Evolutionary conservation across 2,113 vertebrate genomes (phyloP).

Genomic region (Ameiurus melas): DNA sequence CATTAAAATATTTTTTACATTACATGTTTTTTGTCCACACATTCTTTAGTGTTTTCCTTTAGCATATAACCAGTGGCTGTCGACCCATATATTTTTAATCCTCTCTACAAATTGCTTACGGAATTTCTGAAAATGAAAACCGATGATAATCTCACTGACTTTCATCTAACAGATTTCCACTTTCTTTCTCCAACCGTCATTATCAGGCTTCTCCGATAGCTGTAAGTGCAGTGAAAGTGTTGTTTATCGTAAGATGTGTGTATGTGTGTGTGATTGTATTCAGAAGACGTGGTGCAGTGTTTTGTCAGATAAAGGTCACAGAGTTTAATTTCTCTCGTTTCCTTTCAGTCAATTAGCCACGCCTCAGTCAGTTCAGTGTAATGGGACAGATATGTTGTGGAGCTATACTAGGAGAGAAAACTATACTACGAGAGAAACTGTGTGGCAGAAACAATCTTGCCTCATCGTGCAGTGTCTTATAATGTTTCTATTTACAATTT

Average conservation of each 20-base stretch:
- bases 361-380: constrained; percentile 19
- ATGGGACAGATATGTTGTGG: constrained; percentile 27
- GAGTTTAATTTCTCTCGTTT: constrained; percentile 38
- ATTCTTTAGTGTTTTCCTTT: background rate
- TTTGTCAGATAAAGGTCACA: constrained; percentile 49
- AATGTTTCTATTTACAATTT: background rate
- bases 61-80: background rate
- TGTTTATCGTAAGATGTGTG: background rate
- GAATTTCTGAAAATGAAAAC: background rate
- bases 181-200: no score
- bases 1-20: background rate
- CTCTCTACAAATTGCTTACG: background rate
- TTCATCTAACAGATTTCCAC: background rate
- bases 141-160: background rate
- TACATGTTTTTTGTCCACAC: background rate
- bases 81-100: background rate
- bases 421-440: background rate
- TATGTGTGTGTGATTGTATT: constrained; percentile 6
- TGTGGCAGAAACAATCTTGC: background rate
- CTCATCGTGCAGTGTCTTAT: background rate
- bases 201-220: background rate
- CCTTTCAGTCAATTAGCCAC: constrained; percentile 35
- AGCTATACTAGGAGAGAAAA: background rate
- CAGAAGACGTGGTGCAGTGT: background rate
- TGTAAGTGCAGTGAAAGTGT: background rate